phyloP scores from a whole-genome alignment of 1,140 invertebrate species.

The Brachionus angularis region DNA sequence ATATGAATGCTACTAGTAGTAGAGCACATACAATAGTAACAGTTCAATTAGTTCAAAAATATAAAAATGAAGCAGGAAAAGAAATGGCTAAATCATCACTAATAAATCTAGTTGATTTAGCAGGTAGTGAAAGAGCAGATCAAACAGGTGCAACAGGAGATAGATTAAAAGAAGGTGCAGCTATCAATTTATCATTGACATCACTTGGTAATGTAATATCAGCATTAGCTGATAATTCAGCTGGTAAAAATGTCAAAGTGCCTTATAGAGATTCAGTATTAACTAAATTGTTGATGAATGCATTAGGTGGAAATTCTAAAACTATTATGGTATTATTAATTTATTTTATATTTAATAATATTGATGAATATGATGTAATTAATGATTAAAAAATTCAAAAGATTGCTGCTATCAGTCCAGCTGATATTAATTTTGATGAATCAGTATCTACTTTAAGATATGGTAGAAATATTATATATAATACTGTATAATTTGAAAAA shows the following conservation, averaged over 20 bases:
- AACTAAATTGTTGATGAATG: conserved; percentile 62
- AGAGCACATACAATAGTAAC: conserved; percentile 66
- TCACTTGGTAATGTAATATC: conserved; percentile 65
- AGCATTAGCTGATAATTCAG: conserved; percentile 54
- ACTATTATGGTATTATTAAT: conserved; percentile 61
- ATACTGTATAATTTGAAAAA: background rate
- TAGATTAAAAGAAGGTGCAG: conserved; percentile 65
- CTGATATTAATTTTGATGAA: conserved; percentile 59
- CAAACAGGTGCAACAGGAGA: conserved; percentile 64
- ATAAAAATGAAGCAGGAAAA: conserved; percentile 60
- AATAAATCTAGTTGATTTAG: conserved; percentile 65
- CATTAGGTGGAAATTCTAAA: conserved; percentile 64
- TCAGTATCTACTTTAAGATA: conserved; percentile 67
- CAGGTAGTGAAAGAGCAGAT: conserved; percentile 64
- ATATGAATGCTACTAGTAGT: conserved; percentile 67
- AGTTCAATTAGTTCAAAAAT: conserved; percentile 64
- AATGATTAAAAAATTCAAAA: conserved; percentile 47
- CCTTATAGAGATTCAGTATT: conserved; percentile 63
- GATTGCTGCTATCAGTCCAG: conserved; percentile 58
- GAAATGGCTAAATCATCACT: conserved; percentile 63
- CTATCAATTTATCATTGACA: conserved; percentile 65
- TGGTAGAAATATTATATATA: conserved; percentile 54
- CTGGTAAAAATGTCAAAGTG: conserved; percentile 47
- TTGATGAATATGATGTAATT: background rate
- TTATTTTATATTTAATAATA: background rate